Conservation (phyloP, 2,113 vertebrate species). For the Indri indri region DNA sequence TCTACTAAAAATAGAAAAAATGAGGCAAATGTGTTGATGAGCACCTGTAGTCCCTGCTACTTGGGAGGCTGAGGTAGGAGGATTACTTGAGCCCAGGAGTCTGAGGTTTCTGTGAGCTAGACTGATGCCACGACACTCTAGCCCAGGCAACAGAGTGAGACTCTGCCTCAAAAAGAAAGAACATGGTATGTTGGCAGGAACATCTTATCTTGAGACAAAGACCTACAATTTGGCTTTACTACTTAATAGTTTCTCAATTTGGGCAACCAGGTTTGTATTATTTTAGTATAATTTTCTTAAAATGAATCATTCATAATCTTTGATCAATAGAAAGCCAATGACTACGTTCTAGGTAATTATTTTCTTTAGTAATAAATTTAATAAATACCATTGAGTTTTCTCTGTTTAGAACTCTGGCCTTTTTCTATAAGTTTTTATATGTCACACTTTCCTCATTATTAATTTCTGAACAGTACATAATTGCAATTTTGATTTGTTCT, state of each 20-base stretch:
- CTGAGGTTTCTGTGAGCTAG: too few relatives aligned
- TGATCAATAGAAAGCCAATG: not conserved
- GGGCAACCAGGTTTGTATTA: not conserved
- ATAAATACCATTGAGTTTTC: slow-evolving; percentile 21
- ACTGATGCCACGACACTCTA: too few relatives aligned
- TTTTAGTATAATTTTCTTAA: slow-evolving; percentile 23
- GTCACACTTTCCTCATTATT: not conserved
- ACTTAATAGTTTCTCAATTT: not conserved
- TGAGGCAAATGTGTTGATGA: too few relatives aligned
- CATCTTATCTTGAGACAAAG: not conserved
- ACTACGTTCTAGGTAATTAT: not conserved
- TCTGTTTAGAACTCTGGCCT: not conserved
- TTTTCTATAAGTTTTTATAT: not conserved
- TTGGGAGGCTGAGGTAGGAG: too few relatives aligned
- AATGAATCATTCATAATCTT: not conserved
- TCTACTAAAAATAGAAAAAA: too few relatives aligned
- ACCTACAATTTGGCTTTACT: not conserved
- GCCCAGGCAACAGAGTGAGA: too few relatives aligned
- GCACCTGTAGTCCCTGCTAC: too few relatives aligned
- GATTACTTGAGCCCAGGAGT: too few relatives aligned
- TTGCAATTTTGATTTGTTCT: not conserved
- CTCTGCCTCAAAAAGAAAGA: too few relatives aligned
- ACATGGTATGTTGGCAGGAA: not conserved
- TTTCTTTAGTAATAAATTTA: not conserved
- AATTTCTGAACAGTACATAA: not conserved